A percentile compares a stretch with the other conserved stretches of the same genome.
Evolutionary conservation across 2,797 vertebrate genomes (phyloP).

Genomic region (Falco peregrinus): DNA sequence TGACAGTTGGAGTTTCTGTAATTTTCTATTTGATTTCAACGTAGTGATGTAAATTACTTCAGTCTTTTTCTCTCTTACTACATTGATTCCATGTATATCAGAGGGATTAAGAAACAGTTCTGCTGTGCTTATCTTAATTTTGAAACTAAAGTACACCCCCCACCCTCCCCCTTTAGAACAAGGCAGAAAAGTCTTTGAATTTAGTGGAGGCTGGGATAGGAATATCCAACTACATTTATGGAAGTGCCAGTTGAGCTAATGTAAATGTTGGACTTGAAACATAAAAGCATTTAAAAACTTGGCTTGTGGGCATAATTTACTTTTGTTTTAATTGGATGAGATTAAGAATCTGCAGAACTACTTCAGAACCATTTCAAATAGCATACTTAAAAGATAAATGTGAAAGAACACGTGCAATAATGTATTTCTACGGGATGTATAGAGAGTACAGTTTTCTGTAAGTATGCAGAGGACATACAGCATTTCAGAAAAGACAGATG

Average conservation of each 20-base stretch:
- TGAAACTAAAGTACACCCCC: background rate
- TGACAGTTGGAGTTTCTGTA: background rate
- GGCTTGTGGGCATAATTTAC: background rate
- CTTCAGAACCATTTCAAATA: background rate
- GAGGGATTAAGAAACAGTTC: background rate
- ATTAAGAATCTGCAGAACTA: background rate
- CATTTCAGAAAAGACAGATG: accelerated
- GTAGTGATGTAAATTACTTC: background rate
- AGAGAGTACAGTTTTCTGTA: background rate
- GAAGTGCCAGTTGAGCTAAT: background rate
- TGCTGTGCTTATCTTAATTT: background rate
- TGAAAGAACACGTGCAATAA: background rate
- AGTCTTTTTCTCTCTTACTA: background rate
- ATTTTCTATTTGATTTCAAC: background rate
- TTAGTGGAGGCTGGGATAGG: background rate
- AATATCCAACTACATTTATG: background rate
- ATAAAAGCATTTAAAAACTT: background rate
- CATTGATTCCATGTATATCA: background rate
- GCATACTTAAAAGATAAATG: background rate
- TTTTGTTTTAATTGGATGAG: background rate
- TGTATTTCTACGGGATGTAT: background rate
- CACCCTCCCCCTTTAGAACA: background rate
- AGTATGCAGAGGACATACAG: background rate
- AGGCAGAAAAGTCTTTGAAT: background rate
- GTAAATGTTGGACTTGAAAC: background rate